phyloP scores from a whole-genome alignment of 2,888 invertebrate species.

The Rhopalosiphum nymphaeae region DNA sequence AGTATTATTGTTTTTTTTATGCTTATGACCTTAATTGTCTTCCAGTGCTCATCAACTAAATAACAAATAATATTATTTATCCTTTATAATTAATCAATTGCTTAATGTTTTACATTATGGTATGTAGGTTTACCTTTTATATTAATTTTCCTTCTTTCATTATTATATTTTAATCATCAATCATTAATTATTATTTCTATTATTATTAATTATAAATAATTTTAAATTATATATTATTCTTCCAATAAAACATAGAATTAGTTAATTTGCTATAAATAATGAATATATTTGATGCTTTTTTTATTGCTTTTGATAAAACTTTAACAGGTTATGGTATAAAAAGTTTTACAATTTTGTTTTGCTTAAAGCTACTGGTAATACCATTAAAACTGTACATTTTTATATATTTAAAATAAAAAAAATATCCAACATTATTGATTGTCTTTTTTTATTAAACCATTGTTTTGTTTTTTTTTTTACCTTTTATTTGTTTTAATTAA shows the following conservation, averaged over 20 bases:
- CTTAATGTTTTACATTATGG: not conserved
- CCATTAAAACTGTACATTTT: not conserved
- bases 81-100: constrained; percentile 15
- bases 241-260: not conserved
- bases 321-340: not conserved
- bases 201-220: not conserved
- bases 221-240: not conserved
- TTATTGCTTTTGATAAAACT: not conserved
- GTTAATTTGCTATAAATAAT: not conserved
- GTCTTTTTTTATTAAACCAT: not conserved
- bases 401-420: not conserved
- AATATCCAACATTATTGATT: not conserved
- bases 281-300: not conserved
- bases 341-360: not conserved
- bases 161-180: not conserved
- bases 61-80: constrained; percentile 25
- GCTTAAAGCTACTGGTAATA: not conserved
- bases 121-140: not conserved
- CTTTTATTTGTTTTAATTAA: not conserved
- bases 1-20: constrained; percentile 20
- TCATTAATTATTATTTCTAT: not conserved
- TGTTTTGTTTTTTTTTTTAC: not conserved
- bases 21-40: constrained; percentile 42
- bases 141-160: not conserved
- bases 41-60: constrained; percentile 48